Conservation (phyloP, 1,140 invertebrate genomes). For the Galendromus occidentalis region DNA sequence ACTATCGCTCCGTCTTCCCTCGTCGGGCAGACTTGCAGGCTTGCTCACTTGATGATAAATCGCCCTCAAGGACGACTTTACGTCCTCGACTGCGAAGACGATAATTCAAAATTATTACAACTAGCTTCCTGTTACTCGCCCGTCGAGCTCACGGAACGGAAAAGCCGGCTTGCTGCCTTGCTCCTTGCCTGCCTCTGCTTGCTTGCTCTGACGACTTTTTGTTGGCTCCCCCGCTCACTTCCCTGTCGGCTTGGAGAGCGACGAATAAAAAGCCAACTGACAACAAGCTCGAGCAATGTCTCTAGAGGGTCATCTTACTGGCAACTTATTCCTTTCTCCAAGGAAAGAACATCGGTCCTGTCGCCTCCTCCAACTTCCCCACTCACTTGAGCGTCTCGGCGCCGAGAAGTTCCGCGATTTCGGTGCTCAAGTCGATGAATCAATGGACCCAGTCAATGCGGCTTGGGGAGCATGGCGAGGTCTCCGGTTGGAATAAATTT, state of each 20-base stretch:
- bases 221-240: neutral
- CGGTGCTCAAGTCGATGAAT: neutral
- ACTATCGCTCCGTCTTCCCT: neutral
- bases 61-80: too few relatives aligned
- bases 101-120: slow-evolving; percentile 11
- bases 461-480: neutral
- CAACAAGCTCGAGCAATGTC: too few relatives aligned
- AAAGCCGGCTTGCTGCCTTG: too few relatives aligned
- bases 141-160: neutral
- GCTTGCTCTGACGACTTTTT: neutral
- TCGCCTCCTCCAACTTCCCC: too few relatives aligned
- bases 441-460: neutral
- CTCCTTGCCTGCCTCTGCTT: neutral
- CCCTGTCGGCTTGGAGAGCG: too few relatives aligned
- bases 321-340: too few relatives aligned
- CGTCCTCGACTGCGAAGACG: neutral
- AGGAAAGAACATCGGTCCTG: too few relatives aligned
- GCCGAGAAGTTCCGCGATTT: neutral
- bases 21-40: too few relatives aligned
- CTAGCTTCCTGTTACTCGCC: slow-evolving; percentile 9
- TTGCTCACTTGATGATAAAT: too few relatives aligned
- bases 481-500: neutral
- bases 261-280: too few relatives aligned
- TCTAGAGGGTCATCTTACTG: too few relatives aligned
- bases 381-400: too few relatives aligned